Conservation (phyloP, 2,888 invertebrate genomes). For the Nephrotoma guestfalica region DNA sequence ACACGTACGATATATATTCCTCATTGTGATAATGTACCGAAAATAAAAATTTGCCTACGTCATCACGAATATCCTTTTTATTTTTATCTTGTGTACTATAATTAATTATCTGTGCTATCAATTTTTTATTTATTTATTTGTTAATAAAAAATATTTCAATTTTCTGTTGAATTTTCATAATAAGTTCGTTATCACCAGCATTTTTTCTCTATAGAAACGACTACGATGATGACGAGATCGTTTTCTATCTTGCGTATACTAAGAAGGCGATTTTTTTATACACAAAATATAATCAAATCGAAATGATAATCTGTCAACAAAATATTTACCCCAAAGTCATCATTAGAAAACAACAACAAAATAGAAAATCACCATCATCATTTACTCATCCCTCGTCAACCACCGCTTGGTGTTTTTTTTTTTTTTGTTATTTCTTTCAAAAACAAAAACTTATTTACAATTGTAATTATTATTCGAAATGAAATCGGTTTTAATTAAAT, state of each 20-base stretch:
- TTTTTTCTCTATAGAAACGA: background rate
- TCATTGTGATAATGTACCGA: too few species aligned
- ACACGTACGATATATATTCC: too few species aligned
- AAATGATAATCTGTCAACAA: background rate
- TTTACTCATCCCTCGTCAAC: background rate
- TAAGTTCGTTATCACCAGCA: background rate
- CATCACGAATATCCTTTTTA: background rate
- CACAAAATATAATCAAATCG: background rate
- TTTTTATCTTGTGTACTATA: background rate
- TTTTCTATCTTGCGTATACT: background rate
- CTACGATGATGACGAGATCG: background rate
- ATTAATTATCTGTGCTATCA: background rate
- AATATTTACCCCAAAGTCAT: background rate
- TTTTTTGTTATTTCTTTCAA: background rate
- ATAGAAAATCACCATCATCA: background rate
- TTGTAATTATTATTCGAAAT: background rate
- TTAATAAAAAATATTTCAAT: background rate
- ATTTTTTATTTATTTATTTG: background rate
- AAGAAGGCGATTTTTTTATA: background rate
- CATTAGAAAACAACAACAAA: background rate
- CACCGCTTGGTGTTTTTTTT: too few species aligned
- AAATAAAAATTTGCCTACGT: background rate
- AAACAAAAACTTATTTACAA: background rate
- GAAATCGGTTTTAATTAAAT: background rate
- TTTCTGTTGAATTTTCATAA: background rate